phyloP scores from a whole-genome alignment of 2,888 invertebrate species.

The Macrophya alboannulata region DNA sequence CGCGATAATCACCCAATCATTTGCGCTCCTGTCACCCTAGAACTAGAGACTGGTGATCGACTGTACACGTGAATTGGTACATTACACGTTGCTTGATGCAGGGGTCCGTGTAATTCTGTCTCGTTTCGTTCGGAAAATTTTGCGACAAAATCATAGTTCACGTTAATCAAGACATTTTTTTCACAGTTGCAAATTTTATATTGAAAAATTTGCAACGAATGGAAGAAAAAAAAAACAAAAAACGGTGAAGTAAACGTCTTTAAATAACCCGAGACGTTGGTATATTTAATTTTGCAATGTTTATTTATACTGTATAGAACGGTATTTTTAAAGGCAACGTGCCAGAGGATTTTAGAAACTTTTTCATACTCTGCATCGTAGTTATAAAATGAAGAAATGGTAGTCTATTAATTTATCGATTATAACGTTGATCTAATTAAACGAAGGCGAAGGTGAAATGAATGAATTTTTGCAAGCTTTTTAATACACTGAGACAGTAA shows the following conservation, averaged over 20 bases:
- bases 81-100: constrained; percentile 28
- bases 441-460: neutral
- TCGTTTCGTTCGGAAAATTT: neutral
- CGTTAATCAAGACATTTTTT: neutral
- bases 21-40: constrained; percentile 44
- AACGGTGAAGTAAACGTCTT: neutral
- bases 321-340: neutral
- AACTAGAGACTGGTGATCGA: neutral
- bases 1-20: constrained; percentile 54
- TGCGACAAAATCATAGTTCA: neutral
- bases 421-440: neutral
- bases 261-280: neutral
- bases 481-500: neutral
- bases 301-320: neutral
- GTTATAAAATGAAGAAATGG: neutral
- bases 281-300: neutral
- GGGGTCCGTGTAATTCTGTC: constrained; percentile 31
- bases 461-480: neutral
- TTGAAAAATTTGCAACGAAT: neutral
- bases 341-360: neutral
- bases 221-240: neutral
- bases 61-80: neutral
- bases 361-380: neutral
- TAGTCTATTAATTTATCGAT: neutral
- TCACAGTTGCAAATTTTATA: neutral